These are phyloP conservation scores for Polylopha cassiicola DNA, from an alignment of 2,888 invertebrate species.

Conservation along the genomic window DNA sequence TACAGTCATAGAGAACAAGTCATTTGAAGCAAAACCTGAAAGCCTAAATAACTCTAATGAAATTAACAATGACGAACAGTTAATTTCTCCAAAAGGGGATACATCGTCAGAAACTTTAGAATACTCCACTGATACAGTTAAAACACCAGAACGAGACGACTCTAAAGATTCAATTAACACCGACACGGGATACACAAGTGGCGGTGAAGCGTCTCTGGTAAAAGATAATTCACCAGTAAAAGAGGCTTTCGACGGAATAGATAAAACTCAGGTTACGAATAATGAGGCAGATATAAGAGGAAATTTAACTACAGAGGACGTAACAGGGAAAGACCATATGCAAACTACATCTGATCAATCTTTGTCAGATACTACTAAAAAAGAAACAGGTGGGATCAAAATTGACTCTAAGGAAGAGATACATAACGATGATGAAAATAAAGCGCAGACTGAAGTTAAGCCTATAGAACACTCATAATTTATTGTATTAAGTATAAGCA, in stretches of 20 bases:
- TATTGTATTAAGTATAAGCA: slow-evolving; percentile 9
- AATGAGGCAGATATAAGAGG: background rate
- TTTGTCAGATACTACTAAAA: slow-evolving; percentile 14
- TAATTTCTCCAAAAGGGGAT: slow-evolving; percentile 35
- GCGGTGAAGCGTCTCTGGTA: slow-evolving; percentile 28
- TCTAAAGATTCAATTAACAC: slow-evolving; percentile 47
- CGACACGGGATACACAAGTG: slow-evolving; percentile 45
- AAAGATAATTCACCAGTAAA: slow-evolving; percentile 25
- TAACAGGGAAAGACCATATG: background rate
- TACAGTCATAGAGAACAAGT: slow-evolving; percentile 62
- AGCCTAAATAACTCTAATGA: slow-evolving; percentile 30
- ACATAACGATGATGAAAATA: background rate
- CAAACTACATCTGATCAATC: too few relatives aligned
- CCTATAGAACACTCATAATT: slow-evolving; percentile 7
- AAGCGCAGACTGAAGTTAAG: slow-evolving; percentile 1
- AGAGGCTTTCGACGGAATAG: slow-evolving; percentile 3
- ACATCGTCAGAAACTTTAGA: slow-evolving; percentile 36
- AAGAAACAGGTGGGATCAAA: slow-evolving; percentile 1
- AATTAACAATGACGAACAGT: slow-evolving; percentile 24
- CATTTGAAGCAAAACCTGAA: slow-evolving; percentile 40
- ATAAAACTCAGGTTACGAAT: background rate
- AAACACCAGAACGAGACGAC: slow-evolving; percentile 41
- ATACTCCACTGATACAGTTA: slow-evolving; percentile 38
- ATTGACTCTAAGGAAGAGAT: background rate
- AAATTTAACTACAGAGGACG: slow-evolving; percentile 1